Base-by-base conservation (phyloP, 64 coral and sea anemone species). In the Montipora sp. region DNA sequence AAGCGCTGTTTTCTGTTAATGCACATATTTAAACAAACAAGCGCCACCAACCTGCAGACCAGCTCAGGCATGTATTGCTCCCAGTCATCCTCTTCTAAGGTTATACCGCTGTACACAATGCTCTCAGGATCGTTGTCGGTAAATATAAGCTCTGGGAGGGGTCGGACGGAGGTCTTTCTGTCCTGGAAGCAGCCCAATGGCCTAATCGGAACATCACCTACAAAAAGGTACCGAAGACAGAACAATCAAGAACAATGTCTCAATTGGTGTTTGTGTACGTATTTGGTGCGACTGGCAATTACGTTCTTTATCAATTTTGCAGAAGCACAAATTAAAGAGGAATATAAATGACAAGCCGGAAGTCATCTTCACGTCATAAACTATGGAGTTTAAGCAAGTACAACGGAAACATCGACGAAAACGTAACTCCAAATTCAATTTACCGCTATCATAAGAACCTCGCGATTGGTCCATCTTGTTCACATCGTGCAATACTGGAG, bases 111-210 rank as follows among this genome's bases (percentile, higher is more conserved):
- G 95, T 95, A 98, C 72, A 93, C 14, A 46, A 14, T 45, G 65
- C 83, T 94, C 76, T 78, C 44, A 4, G 76, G 55, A 51, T 93
- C 94, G 65, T 77, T 83, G 48, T 98, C 94, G 7, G 88, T 95
- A 20, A 95, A 82, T 48, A 98, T 58, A 59, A 95, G 83, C 18
- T 98, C 96, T 27, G 96, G 96, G 6, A 98, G 75, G 53, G 96
- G 94, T 71, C 91, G 83, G 18, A 8, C n/a, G 45, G 58, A 10
- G 12, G 83, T 80, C 48, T 84, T 89, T 47, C 79, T 95, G 79
- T 98, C 96, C 59, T 84, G 87, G 48, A 95, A 98, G 84, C 96
- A 98, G 57, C 96, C 96, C 8, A 98, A 73, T 45, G 94, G 91
- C 73, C 93, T 89, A 67, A 92, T 93, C 5, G 80, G 87, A 27